Evolutionary conservation across 1,140 invertebrate genomes (phyloP), one percentile per base, ranked within the genome.

Genomic region (Maconellicoccus hirsutus): DNA sequence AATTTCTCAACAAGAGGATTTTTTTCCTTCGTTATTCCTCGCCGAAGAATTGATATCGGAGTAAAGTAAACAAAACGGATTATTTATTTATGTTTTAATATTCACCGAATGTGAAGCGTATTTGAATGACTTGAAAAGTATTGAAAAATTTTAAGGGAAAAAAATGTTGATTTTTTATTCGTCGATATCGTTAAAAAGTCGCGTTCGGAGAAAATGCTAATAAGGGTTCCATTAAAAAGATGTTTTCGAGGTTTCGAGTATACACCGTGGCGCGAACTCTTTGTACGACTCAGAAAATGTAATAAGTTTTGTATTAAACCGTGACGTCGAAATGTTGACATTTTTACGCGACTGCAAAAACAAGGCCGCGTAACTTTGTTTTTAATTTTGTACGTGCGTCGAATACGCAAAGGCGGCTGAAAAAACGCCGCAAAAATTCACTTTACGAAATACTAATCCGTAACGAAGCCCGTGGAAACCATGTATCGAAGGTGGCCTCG

Each of bases 41-140:
- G 42, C 3, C 42, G n/a, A 52, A 52, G 42, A 52, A 19, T 52
- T 19, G 42, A 14, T 14, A 52, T 2, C 42, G 16, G 12, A 6
- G 29, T 6, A 52, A 19, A 52, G n/a, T 19, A 52, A 52, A 52
- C n/a, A 52, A 52, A 52, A 16, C 42, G 12, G 42, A 52, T 52
- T 52, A 52, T 52, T 52, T 52, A 52, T 52, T 52, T 52, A 52
- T 52, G n/a, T 52, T 52, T 52, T 52, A 52, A 52, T 52, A 52
- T 52, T 52, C 42, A 19, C 42, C 42, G 42, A 16, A 52, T 52
- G n/a, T 19, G 42, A 52, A 52, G 12, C 16, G 42, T 52, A 33
- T 33, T 52, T 19, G 42, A 52, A 52, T 52, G 42, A 52, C n/a
- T 52, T 33, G 42, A 4, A 16, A 33, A 33, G 29, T 33, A 33